Conservation (phyloP, 2,888 invertebrate genomes). For the Drosophila affinis region DNA sequence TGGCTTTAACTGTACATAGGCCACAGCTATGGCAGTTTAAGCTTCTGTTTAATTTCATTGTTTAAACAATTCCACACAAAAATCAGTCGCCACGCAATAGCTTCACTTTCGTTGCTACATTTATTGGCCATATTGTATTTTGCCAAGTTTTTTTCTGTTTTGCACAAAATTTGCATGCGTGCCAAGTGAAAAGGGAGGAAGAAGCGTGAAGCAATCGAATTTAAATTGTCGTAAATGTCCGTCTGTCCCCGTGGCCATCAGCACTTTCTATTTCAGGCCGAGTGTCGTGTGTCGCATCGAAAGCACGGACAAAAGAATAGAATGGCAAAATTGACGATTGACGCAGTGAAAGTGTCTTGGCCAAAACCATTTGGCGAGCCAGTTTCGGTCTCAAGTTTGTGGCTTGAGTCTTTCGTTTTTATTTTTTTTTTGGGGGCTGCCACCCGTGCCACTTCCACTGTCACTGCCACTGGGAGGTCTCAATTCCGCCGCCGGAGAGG, state of each 20-base stretch:
- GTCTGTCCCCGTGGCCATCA: conserved; percentile 4
- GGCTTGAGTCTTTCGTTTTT: conserved; percentile 60
- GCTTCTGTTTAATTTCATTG: conserved; percentile 25
- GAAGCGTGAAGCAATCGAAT: conserved; percentile 39
- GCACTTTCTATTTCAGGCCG: conserved; percentile 66
- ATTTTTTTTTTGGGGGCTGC: conserved; percentile 24
- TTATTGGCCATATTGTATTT: conserved; percentile 24
- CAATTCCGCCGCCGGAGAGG: conserved; percentile 51
- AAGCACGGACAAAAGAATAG: conserved; percentile 67
- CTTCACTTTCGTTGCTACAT: conserved; percentile 45
- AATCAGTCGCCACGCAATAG: conserved; percentile 46
- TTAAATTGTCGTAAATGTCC: conserved; percentile 35
- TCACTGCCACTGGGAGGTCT: conserved; percentile 47
- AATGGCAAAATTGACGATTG: conserved; percentile 50
- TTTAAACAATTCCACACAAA: conserved; percentile 26
- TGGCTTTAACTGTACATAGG: conserved; percentile 52
- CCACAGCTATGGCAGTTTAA: conserved; percentile 12
- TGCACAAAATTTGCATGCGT: conserved; percentile 48
- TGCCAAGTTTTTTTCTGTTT: conserved; percentile 37
- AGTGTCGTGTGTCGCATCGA: conserved; percentile 39
- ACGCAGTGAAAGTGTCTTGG: conserved; percentile 62
- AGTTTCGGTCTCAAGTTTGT: conserved; percentile 48
- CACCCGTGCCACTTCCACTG: conserved; percentile 25
- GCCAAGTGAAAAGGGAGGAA: conserved; percentile 52
- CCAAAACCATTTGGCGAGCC: conserved; percentile 18